Base-by-base conservation (phyloP, 2,113 vertebrate species). In the Balaenoptera acutorostrata region DNA sequence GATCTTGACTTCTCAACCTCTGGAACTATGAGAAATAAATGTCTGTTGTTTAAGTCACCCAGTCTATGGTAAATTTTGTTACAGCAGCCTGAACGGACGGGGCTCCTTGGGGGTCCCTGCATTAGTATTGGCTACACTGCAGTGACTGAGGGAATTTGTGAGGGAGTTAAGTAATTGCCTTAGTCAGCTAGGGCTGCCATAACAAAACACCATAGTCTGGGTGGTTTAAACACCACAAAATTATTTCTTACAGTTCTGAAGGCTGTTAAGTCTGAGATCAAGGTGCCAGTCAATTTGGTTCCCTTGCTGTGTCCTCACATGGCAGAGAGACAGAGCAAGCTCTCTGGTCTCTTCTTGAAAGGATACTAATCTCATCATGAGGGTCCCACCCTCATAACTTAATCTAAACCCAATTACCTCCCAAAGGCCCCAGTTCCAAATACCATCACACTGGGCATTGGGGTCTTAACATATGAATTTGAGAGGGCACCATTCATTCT, bases 61-160 rank as follows among this genome's bases (percentile, higher is more conserved):
- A 12, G 49, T 27, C 49, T 8, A 13, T 57, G 20, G 15, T n/a
- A 33, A 77, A 52, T 66, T 83, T 72, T 72, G 36, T 44, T 14
- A 10, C 3, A 20, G 21, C 0, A 27, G 59, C 68, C 49, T 31
- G 39, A 29, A 7, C 0, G 29, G 55, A 29, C 0, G 7, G 12
- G 49, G n/a, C 31, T n/a, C 33, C 9, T 29, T 59, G 9, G n/a
- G 63, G 23, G 20, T 27, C 71, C 20, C 63, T 33, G 20, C 0
- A 0, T 55, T 41, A 31, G 25, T 63, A 15, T 4, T 77, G 61
- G 15, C 31, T 18, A 61, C 27, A 36, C 20, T 8, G 12, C 49
- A 33, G 68, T 27, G 59, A 83, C 29, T 2, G 23, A 2, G 46
- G 21, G 66, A 25, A 23, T 55, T 3, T n/a, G 46, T 29, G 33